Evolutionary conservation across 2,888 invertebrate species (phyloP).

Genomic region (Clepsis dumicolana): DNA sequence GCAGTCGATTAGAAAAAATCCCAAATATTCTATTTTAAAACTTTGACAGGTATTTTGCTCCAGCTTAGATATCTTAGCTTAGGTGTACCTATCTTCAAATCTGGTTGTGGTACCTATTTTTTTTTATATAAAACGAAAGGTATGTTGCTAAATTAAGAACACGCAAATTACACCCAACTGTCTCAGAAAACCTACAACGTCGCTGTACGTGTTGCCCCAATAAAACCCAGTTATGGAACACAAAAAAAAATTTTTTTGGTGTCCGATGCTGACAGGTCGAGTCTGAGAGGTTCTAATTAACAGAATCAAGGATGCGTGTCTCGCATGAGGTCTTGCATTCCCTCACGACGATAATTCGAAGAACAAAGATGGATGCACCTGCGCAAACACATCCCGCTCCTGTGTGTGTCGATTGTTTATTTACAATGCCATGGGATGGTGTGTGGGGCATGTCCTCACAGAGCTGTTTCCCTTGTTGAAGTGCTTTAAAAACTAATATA

Average conservation of each 20-base stretch:
- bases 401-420: slow-evolving; percentile 31
- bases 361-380: slow-evolving; percentile 80
- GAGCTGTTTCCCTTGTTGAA: neutral
- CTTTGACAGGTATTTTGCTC: too few relatives aligned
- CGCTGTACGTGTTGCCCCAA: slow-evolving; percentile 4
- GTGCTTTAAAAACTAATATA: too few relatives aligned
- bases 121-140: too few relatives aligned
- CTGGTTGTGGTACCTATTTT: too few relatives aligned
- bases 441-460: neutral
- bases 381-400: slow-evolving; percentile 67
- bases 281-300: slow-evolving; percentile 35
- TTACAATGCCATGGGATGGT: slow-evolving; percentile 28
- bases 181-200: too few relatives aligned
- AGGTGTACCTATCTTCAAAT: too few relatives aligned
- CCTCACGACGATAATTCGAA: slow-evolving; percentile 74
- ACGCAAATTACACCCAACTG: too few relatives aligned
- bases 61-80: too few relatives aligned
- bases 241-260: slow-evolving; percentile 14
- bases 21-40: too few relatives aligned
- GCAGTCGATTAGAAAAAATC: too few relatives aligned
- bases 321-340: slow-evolving; percentile 61
- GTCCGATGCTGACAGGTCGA: slow-evolving; percentile 6
- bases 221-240: slow-evolving; percentile 31
- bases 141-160: too few relatives aligned
- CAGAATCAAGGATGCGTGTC: slow-evolving; percentile 47